These are phyloP conservation scores for Platichthys flesus DNA, from an alignment of 2,113 vertebrate genomes.

Conservation along the genomic window DNA sequence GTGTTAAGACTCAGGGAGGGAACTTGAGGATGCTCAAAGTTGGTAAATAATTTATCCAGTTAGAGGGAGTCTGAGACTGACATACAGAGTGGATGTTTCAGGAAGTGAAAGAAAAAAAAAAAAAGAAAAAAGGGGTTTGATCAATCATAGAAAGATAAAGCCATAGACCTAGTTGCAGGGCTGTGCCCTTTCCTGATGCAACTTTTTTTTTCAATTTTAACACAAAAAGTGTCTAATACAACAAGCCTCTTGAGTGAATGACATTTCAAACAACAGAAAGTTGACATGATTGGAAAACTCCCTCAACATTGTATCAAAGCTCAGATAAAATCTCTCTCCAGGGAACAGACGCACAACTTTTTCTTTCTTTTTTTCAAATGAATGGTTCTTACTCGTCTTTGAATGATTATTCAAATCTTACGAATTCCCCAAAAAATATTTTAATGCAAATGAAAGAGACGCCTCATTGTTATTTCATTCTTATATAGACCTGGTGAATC, in stretches of 20 bases:
- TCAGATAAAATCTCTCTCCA: background rate
- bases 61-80: conserved; percentile 46
- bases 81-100: conserved; percentile 11
- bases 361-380: background rate
- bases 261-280: conserved; percentile 12
- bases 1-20: conserved; percentile 30
- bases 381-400: too few relatives aligned
- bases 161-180: background rate
- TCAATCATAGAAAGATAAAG: conserved; percentile 28
- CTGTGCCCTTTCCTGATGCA: background rate
- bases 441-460: too few relatives aligned
- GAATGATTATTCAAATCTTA: too few relatives aligned
- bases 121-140: conserved; percentile 46
- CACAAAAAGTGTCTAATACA: conserved; percentile 3
- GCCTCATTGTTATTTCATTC: background rate
- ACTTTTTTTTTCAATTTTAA: conserved; percentile 7
- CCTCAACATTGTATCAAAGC: background rate
- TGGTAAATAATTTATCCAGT: conserved; percentile 70
- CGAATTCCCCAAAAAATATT: too few relatives aligned
- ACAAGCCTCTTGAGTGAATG: background rate
- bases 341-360: background rate
- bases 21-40: conserved; percentile 46
- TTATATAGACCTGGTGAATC: background rate
- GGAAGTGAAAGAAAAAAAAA: conserved; percentile 21
- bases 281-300: conserved; percentile 20